phyloP scores from a whole-genome alignment of 2,797 vertebrate genomes.

The Coregonus suidteri region DNA sequence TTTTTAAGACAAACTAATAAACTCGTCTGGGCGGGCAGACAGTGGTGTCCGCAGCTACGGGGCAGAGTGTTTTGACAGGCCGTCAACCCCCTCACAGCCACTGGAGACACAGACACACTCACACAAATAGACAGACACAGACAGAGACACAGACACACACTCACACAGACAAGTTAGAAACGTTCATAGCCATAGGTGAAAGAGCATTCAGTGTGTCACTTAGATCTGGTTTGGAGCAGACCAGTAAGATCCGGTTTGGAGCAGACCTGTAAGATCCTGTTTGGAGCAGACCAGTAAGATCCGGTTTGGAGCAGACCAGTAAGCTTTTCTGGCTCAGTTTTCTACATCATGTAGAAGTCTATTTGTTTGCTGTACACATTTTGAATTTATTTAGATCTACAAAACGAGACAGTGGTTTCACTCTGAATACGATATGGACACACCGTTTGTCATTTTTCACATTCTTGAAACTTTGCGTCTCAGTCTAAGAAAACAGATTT shows the following conservation, averaged over 20 bases:
- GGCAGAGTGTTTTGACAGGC: constrained; percentile 67
- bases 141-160: constrained; percentile 18
- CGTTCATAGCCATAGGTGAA: not conserved
- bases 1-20: constrained; percentile 77
- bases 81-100: constrained; percentile 44
- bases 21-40: constrained; percentile 71
- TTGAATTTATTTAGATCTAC: too few relatives aligned
- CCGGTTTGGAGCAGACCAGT: too few relatives aligned
- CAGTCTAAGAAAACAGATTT: constrained; percentile 18
- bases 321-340: not conserved
- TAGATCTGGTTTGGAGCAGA: too few relatives aligned
- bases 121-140: constrained; percentile 31
- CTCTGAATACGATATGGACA: not conserved
- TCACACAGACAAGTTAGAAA: not conserved
- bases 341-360: not conserved
- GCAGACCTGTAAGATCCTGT: too few relatives aligned
- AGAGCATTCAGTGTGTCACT: not conserved
- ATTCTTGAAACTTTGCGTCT: not conserved
- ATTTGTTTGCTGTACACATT: not conserved
- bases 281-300: too few relatives aligned
- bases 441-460: not conserved
- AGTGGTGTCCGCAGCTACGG: constrained; percentile 52
- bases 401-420: not conserved
- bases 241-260: too few relatives aligned
- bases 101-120: constrained; percentile 35